Conservation (phyloP, 1,140 invertebrate species). For the Ephestia elutella region DNA sequence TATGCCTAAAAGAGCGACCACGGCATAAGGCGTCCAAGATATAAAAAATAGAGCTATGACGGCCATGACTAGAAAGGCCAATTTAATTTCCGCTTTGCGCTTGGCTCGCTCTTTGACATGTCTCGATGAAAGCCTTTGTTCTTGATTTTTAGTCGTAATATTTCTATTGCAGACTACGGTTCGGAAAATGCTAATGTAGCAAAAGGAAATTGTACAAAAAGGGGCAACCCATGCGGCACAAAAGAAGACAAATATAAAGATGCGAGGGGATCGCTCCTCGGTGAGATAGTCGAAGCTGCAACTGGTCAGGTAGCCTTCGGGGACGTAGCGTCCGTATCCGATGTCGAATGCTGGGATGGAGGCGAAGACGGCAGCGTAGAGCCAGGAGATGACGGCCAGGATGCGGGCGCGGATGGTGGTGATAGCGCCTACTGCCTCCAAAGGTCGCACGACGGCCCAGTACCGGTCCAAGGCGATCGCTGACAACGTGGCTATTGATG, state of each 20-base stretch:
- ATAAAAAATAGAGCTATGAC: conserved; percentile 82
- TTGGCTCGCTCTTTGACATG: conserved; percentile 78
- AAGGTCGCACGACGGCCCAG: conserved; percentile 81
- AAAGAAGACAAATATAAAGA: conserved; percentile 81
- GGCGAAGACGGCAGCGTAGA: conserved; percentile 81
- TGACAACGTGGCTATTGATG: conserved; percentile 81
- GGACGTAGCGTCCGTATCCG: conserved; percentile 82
- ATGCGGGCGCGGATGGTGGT: conserved; percentile 77
- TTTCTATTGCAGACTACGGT: conserved; percentile 76
- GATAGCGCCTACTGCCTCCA: conserved; percentile 77
- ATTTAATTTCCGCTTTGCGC: conserved; percentile 78
- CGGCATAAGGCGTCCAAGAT: conserved; percentile 85
- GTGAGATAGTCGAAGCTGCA: conserved; percentile 88
- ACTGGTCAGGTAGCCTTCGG: conserved; percentile 85
- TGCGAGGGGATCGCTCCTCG: conserved; percentile 70
- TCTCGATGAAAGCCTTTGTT: conserved; percentile 66
- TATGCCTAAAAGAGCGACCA: conserved; percentile 82
- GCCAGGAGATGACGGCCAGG: conserved; percentile 80
- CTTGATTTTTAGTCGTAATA: conserved; percentile 45
- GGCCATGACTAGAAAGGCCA: conserved; percentile 79
- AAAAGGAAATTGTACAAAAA: conserved; percentile 80
- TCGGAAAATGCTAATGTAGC: conserved; percentile 81
- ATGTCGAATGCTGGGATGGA: conserved; percentile 80
- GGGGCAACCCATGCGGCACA: conserved; percentile 81
- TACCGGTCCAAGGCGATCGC: conserved; percentile 83